phyloP scores from a whole-genome alignment of 2,888 invertebrate species.

The Diaphora mendica region DNA sequence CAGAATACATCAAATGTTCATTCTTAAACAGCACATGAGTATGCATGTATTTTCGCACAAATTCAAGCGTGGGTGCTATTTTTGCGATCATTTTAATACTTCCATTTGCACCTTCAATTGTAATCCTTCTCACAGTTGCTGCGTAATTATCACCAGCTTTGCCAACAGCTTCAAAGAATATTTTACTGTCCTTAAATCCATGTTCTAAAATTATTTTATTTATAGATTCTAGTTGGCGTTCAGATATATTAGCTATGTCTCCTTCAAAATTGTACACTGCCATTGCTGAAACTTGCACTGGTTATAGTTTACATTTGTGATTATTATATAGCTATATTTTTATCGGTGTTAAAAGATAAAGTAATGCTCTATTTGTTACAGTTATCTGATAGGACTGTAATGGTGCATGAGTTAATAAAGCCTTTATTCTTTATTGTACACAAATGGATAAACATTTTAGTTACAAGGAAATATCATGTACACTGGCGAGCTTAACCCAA shows the following conservation, averaged over 20 bases:
- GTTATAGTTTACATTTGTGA: neutral
- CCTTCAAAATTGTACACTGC: conserved; percentile 55
- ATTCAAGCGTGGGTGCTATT: conserved; percentile 54
- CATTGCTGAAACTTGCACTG: conserved; percentile 36
- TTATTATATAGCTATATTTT: conserved; percentile 6
- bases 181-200: conserved; percentile 52
- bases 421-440: too few species aligned
- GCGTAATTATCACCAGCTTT: conserved; percentile 59
- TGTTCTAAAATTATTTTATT: conserved; percentile 54
- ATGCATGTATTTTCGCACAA: conserved; percentile 40
- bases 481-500: too few species aligned
- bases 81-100: conserved; percentile 58
- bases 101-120: conserved; percentile 48
- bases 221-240: conserved; percentile 56
- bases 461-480: too few species aligned
- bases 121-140: conserved; percentile 54
- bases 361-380: neutral
- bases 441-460: too few species aligned
- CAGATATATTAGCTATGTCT: conserved; percentile 44
- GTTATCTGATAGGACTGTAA: neutral
- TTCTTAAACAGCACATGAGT: conserved; percentile 52
- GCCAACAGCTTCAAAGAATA: conserved; percentile 53
- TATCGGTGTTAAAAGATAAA: conserved; percentile 2
- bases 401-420: neutral
- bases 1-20: conserved; percentile 59